Evolutionary conservation across 2,797 vertebrate genomes (phyloP), one percentile per base, ranked within the genome.

Genomic region (Melanogrammus aeglefinus): DNA sequence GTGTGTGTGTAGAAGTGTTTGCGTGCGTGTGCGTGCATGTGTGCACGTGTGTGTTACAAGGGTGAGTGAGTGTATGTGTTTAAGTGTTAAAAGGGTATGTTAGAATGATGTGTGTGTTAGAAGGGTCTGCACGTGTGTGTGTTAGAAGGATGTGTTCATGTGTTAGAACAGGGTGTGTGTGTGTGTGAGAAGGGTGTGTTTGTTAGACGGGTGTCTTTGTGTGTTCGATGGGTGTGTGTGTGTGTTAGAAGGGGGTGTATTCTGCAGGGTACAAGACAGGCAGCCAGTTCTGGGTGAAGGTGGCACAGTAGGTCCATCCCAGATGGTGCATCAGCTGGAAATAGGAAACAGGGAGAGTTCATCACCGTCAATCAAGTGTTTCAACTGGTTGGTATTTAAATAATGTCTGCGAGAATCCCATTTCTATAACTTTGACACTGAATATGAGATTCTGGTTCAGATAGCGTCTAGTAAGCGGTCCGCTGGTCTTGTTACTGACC

Each of bases 251-350:
- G 21, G 96, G 96, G n/a, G 95, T 96, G 85, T 95, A 99, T 85
- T 99, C 97, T 51, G 94, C 88, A 24, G 98, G 97, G 91, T 95
- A 99, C 96, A 99, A 96, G 90, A 99, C 94, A 44, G 97, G 97
- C 73, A 99, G 96, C 96, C 96, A 99, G 84, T 97, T 99, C 90
- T 99, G 97, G 72, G 96, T 95, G 89, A 96, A 98, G 90, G 93
- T 92, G 73, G 95, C 95, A 87, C 96, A 97, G 73, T 99, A 97
- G 41, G 89, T 96, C 98, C 98, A 99, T 92, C 94, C 94, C 74
- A 99, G 96, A 82, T 96, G 93, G 82, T 94, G 96, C 97, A 99
- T 98, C 41, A 98, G 89, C 98, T 99, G 85, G 31, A n/a, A 66
- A 73, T 35, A 9, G 10, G 72, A 8, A 27, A 39, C 41, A 1